Evolutionary conservation across 2,888 invertebrate species (phyloP).

Genomic region (Brachypalpus laphriformis): DNA sequence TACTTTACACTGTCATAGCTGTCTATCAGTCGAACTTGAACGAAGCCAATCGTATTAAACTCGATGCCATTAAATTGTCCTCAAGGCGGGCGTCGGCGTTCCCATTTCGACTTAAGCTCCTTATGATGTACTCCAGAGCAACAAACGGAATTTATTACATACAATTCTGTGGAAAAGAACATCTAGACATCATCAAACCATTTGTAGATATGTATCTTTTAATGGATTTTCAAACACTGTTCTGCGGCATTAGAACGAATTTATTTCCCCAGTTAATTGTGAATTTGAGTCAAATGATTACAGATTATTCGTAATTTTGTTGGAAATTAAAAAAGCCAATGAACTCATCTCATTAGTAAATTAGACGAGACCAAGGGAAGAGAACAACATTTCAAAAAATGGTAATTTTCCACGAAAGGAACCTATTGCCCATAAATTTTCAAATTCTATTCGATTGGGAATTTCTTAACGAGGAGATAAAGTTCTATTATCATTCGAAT

Average conservation of each 20-base stretch:
- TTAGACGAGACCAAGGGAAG: not conserved
- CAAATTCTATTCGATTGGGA: not conserved
- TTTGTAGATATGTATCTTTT: slow-evolving; percentile 8
- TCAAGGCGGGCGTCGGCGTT: not conserved
- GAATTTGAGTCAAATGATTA: not conserved
- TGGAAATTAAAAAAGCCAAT: not conserved
- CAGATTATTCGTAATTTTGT: not conserved
- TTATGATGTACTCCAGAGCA: not conserved
- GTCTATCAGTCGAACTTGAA: not conserved
- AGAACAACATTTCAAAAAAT: not conserved
- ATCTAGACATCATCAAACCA: not conserved
- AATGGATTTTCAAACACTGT: slow-evolving; percentile 16
- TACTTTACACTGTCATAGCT: not conserved
- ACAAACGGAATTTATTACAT: not conserved
- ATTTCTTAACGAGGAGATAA: not conserved
- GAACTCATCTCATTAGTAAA: not conserved
- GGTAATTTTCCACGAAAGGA: not conserved
- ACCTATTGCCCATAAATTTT: not conserved
- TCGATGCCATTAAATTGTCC: not conserved
- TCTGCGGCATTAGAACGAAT: not conserved
- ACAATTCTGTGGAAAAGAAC: not conserved
- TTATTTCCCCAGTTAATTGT: not conserved
- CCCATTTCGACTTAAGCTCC: slow-evolving; percentile 20
- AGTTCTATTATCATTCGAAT: not conserved
- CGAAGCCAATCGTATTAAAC: not conserved